Evolutionary conservation across 2,797 vertebrate genomes (phyloP), one percentile per base, ranked within the genome.

Genomic region (Alectoris magna): DNA sequence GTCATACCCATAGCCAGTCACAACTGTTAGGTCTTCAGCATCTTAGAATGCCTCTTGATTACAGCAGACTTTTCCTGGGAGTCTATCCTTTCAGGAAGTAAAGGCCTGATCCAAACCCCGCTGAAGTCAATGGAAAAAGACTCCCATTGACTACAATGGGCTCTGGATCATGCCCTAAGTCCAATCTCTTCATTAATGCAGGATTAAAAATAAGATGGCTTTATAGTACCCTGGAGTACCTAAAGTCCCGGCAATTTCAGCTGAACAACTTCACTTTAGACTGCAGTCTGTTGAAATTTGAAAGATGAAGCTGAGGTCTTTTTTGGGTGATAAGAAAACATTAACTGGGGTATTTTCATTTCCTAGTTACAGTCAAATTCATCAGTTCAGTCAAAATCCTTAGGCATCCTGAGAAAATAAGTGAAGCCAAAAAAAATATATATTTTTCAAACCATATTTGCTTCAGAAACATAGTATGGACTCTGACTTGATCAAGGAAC

Each of bases 111-210:
- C 91, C 94, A 95, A 96, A 96, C 95, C 94, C 94, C 87, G 3
- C 93, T 94, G 87, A 95, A 96, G 95, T 95, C 94, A 96, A 96
- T 94, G 87, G 94, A 93, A 96, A 96, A 96, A 94, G 39, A 63
- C 87, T 96, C 83, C 95, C 95, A 93, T 94, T 96, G 96, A 96
- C 93, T 96, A 93, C 93, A 96, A 78, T 91, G 92, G 94, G 95
- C 92, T 96, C 96, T 96, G 95, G 95, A 93, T 96, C 95, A 96
- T 93, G 89, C 84, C 94, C 83, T 93, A 93, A 75, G 7, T 90
- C 73, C 62, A 75, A 18, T 81, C 16, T 92, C 95, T 94, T 96
- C 95, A 58, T 81, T 88, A 91, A 68, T 46, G 66, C 69, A 89
- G 84, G 46, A 43, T 74, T 83, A 77, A 81, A 72, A 72, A 55